These are phyloP conservation scores for Lathamus discolor DNA, from an alignment of 2,113 vertebrate species.

Conservation along the genomic window DNA sequence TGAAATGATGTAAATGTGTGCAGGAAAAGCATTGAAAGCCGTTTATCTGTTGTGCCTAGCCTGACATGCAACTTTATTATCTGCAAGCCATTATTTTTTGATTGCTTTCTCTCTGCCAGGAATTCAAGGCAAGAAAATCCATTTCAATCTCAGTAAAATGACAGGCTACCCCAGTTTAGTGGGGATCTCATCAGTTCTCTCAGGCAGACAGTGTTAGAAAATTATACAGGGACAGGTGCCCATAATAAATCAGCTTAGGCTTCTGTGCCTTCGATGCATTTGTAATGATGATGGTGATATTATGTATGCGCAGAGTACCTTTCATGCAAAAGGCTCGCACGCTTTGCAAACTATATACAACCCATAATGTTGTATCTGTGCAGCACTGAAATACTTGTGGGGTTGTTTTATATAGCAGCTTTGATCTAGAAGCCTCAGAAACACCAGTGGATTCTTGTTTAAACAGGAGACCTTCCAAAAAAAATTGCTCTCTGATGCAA, in stretches of 20 bases:
- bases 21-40: conserved; percentile 1
- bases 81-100: neutral
- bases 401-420: neutral
- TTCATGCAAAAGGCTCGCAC: neutral
- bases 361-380: neutral
- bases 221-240: neutral
- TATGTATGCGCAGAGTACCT: neutral
- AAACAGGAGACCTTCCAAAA: neutral
- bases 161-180: neutral
- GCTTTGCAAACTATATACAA: neutral
- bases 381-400: neutral
- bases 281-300: neutral
- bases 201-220: neutral
- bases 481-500: neutral
- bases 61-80: neutral
- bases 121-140: conserved; percentile 43
- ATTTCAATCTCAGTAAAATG: conserved; percentile 34
- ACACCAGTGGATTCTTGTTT: neutral
- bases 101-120: conserved; percentile 20
- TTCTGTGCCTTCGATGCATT: neutral
- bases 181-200: conserved; percentile 6
- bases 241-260: conserved; percentile 26
- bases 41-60: neutral
- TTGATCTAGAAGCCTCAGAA: neutral
- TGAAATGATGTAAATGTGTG: neutral